Conservation (phyloP, 2,888 invertebrate genomes). For the Hartigia nigra region DNA sequence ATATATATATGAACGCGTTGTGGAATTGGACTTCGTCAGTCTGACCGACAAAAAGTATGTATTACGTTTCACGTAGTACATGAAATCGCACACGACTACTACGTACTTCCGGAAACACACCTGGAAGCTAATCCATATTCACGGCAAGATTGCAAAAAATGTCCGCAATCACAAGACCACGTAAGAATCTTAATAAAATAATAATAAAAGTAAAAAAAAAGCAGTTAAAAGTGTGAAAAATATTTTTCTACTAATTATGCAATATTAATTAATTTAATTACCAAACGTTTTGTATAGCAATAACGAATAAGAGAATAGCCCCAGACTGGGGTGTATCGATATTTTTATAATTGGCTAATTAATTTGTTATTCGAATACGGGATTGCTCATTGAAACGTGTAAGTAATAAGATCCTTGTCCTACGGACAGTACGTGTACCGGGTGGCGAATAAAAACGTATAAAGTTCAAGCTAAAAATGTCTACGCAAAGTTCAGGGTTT, state of each 20-base stretch:
- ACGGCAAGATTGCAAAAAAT: background rate
- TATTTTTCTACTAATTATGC: background rate
- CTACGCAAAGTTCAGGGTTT: background rate
- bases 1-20: background rate
- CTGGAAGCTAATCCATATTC: background rate
- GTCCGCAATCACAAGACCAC: background rate
- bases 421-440: background rate
- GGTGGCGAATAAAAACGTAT: background rate
- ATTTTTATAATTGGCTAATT: conserved; percentile 51
- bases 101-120: background rate
- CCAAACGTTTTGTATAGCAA: background rate
- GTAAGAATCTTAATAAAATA: background rate
- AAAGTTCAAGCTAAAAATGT: background rate
- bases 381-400: conserved; percentile 25
- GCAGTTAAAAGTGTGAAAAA: background rate
- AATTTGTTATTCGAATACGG: conserved; percentile 41
- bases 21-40: background rate
- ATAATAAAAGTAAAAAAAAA: background rate
- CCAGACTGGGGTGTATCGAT: conserved; percentile 1
- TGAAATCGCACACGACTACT: background rate
- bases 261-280: background rate
- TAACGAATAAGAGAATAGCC: background rate
- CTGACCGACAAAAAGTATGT: background rate
- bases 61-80: background rate
- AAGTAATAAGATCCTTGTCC: background rate